Conservation (phyloP, 2,888 invertebrate species). For the Iselma pallidipennis region DNA sequence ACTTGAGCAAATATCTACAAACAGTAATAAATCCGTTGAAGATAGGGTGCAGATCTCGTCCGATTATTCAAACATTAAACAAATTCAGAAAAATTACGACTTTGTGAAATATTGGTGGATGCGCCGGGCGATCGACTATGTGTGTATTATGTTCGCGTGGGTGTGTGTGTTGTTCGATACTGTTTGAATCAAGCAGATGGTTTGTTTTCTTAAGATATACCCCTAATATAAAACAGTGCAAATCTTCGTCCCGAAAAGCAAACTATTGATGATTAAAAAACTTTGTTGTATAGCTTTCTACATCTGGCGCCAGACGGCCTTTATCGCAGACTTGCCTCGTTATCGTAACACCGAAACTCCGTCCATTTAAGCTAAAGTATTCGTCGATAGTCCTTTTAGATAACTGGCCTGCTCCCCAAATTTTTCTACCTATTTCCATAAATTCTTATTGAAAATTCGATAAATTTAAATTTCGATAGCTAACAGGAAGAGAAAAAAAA, state of each 20-base stretch:
- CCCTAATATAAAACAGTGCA: conserved; percentile 4
- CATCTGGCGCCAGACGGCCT: conserved; percentile 23
- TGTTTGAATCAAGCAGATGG: not conserved
- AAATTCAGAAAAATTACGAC: not conserved
- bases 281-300: conserved; percentile 11
- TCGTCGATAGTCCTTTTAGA: not conserved
- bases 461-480: not conserved
- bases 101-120: not conserved
- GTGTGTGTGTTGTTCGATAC: conserved; percentile 1
- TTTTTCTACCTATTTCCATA: not conserved
- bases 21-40: conserved; percentile 27
- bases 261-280: conserved; percentile 21
- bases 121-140: not conserved
- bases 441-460: not conserved
- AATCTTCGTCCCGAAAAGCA: conserved; percentile 4
- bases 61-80: not conserved
- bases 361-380: not conserved
- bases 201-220: conserved; percentile 7
- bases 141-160: not conserved
- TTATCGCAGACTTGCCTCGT: conserved; percentile 19
- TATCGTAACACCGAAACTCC: conserved; percentile 16
- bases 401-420: not conserved
- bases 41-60: not conserved
- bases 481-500: not conserved
- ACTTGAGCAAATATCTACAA: conserved; percentile 26